A percentile compares a stretch with the other conserved stretches of the same genome.
Conservation (phyloP, 2,888 invertebrate species). For the Mamestra brassicae region DNA sequence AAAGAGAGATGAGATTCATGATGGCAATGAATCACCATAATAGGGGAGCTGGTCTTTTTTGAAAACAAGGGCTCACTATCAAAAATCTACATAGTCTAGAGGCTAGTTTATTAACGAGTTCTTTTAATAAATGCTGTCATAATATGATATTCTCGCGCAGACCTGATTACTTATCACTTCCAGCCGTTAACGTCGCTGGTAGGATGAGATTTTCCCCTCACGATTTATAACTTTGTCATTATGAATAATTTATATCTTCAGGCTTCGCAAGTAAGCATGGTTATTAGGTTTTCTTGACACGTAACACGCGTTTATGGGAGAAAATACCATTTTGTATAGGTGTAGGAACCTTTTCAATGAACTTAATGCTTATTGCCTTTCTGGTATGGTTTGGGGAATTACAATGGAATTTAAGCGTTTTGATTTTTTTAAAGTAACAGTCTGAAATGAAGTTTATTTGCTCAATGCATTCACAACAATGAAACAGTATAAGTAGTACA, state of each 20-base stretch:
- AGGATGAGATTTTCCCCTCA: constrained; percentile 52
- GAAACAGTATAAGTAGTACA: too few relatives aligned
- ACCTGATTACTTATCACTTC: constrained; percentile 40
- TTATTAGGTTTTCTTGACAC: constrained; percentile 62
- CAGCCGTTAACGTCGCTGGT: constrained; percentile 31
- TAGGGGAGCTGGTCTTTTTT: too few relatives aligned
- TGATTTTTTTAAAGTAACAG: background rate
- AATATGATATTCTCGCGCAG: constrained; percentile 6
- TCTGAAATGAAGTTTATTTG: too few relatives aligned
- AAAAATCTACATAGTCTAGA: too few relatives aligned
- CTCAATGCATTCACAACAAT: too few relatives aligned
- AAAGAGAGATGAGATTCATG: too few relatives aligned
- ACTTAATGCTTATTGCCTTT: constrained; percentile 25
- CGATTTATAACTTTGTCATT: constrained; percentile 62
- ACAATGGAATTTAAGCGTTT: background rate
- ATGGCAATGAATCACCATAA: too few relatives aligned
- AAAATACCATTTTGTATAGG: constrained; percentile 31
- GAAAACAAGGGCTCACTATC: too few relatives aligned
- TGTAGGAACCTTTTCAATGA: constrained; percentile 41
- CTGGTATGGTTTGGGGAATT: background rate
- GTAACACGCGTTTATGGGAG: constrained; percentile 32
- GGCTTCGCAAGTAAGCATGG: constrained; percentile 52
- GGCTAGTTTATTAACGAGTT: too few relatives aligned
- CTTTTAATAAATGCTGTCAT: constrained; percentile 2
- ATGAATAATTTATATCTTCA: constrained; percentile 58